These are phyloP conservation scores for Torymus texanus DNA, from an alignment of 2,888 invertebrate species.

Conservation along the genomic window DNA sequence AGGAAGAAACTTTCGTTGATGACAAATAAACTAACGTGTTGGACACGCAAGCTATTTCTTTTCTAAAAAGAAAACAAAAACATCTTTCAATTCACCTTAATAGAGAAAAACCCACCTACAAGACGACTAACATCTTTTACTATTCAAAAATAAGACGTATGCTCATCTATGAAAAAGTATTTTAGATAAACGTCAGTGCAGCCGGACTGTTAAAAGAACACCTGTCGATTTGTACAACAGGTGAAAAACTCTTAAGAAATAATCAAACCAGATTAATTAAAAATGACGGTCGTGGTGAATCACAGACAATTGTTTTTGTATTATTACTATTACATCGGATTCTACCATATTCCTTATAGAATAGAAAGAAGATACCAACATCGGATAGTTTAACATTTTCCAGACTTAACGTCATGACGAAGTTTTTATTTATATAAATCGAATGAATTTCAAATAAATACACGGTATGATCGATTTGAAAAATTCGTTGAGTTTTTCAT, in stretches of 20 bases:
- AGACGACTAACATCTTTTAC: slow-evolving; percentile 10
- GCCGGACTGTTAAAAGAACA: slow-evolving; percentile 31
- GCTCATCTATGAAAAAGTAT: slow-evolving; percentile 44
- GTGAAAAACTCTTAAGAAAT: slow-evolving; percentile 14
- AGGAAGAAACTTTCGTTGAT: slow-evolving; percentile 93
- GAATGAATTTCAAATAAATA: slow-evolving; percentile 47
- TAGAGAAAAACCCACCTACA: slow-evolving; percentile 5
- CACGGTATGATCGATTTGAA: slow-evolving; percentile 33
- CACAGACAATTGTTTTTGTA: slow-evolving; percentile 61
- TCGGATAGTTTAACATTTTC: slow-evolving; percentile 41
- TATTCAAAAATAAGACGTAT: neutral
- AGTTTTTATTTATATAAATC: slow-evolving; percentile 45
- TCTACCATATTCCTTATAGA: slow-evolving; percentile 74
- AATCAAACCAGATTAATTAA: slow-evolving; percentile 29
- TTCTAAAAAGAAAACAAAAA: slow-evolving; percentile 33
- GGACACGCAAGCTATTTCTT: slow-evolving; percentile 8
- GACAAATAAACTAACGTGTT: slow-evolving; percentile 73
- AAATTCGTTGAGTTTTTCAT: neutral
- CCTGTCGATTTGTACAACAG: slow-evolving; percentile 28
- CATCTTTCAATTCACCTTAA: slow-evolving; percentile 15
- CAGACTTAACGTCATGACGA: slow-evolving; percentile 18
- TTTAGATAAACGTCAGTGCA: slow-evolving; percentile 33
- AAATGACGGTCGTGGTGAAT: slow-evolving; percentile 61
- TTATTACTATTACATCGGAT: slow-evolving; percentile 68
- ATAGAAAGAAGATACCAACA: slow-evolving; percentile 61